Evolutionary conservation across 2,113 vertebrate species (phyloP), one percentile per base, ranked within the genome.

Genomic region (Geococcyx californianus): DNA sequence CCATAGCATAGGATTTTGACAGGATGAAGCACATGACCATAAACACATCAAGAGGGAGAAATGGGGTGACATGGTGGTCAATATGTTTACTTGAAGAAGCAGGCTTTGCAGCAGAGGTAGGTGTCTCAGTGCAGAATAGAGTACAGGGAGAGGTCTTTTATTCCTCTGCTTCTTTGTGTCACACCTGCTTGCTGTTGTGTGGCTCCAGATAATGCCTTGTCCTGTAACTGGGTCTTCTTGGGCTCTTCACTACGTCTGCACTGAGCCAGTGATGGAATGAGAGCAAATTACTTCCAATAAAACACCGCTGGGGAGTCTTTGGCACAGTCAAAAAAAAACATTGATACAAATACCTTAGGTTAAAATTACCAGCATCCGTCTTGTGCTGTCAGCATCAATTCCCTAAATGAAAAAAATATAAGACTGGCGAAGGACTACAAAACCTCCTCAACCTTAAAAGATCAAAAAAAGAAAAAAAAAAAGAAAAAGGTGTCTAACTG

Each of bases 241-340:
- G 26, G 5, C 11, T 90, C 26, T 36, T 75, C 56, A 34, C 34
- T 47, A 17, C 29, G 7, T 7, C n/a, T 55, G 1, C 19, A 36
- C 0, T 2, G 34, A 89, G 40, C 3, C 26, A 60, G 11, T 1
- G 1, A 62, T 11, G 26, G 36, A 85, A 87, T 4, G 1, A 72
- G 20, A 25, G 12, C 9, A 87, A 73, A 83, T 74, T 31, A 19
- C 25, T 91, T 76, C n/a, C 12, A 42, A 7, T 3, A 55, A 18
- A 56, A 28, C 7, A 73, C 15, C 63, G n/a, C 6, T 7, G 8
- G 34, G 19, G 31, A 38, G 9, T 1, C 49, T 79, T 90, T 84
- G 60, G 28, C 31, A 47, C 23, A 74, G 55, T 24, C 47, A 13
- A 16, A 67, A 24, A 15, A 84, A 83, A 94, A 69, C 25, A 56